These are phyloP conservation scores for Drosophila suzukii DNA, from an alignment of 1,140 invertebrate genomes.

Conservation along the genomic window DNA sequence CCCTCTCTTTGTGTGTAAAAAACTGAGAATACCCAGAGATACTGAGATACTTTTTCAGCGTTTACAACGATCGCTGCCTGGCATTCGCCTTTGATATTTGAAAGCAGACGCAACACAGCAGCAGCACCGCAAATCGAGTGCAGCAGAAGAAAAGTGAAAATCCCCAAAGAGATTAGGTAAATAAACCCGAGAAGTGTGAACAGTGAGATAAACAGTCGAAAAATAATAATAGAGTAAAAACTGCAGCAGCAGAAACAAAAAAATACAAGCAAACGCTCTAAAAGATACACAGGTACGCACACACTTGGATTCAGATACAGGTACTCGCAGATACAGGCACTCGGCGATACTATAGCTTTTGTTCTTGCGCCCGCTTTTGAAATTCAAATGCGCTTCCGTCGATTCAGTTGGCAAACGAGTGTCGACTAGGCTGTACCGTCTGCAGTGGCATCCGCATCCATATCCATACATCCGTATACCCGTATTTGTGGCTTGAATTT, in stretches of 20 bases:
- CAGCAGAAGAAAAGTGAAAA: constrained; percentile 71
- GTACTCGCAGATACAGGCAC: constrained; percentile 24
- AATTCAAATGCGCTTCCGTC: constrained; percentile 81
- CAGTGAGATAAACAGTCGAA: constrained; percentile 6
- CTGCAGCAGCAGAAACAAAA: constrained; percentile 27
- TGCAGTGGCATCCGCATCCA: constrained; percentile 19
- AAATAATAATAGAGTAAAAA: constrained; percentile 35
- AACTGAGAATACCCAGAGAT: constrained; percentile 3
- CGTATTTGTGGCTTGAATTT: constrained; percentile 17
- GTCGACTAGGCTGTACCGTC: constrained; percentile 80
- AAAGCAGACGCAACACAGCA: constrained; percentile 67
- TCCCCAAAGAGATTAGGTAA: constrained; percentile 55
- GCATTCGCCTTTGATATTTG: constrained; percentile 78
- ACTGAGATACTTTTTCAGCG: constrained; percentile 53
- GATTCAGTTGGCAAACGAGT: constrained; percentile 79
- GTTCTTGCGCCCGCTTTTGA: constrained; percentile 76
- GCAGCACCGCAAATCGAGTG: constrained; percentile 50
- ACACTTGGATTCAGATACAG: constrained; percentile 19
- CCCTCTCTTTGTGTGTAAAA: not conserved
- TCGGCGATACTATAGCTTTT: constrained; percentile 56
- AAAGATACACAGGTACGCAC: constrained; percentile 11
- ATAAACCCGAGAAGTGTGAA: constrained; percentile 42
- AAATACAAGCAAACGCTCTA: not conserved
- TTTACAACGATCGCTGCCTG: constrained; percentile 56
- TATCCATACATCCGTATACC: not conserved